Evolutionary conservation across 2,113 vertebrate species (phyloP), one percentile per base, ranked within the genome.

Genomic region (Plecotus auritus): DNA sequence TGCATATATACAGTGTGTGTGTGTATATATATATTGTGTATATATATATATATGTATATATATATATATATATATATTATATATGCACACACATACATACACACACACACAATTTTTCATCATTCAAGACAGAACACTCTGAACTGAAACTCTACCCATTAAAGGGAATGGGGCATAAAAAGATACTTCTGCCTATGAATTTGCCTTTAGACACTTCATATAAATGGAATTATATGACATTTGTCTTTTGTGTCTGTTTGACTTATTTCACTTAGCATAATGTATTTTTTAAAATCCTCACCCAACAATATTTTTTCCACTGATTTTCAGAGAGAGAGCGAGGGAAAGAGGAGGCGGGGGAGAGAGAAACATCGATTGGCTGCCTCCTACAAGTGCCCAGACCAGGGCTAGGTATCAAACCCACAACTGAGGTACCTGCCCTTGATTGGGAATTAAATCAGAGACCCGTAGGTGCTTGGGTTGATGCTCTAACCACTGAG

Each of bases 131-230:
- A 87, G 47, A 91, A 94, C n/a, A 67, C 26, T 80, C 89, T 59
- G 77, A 88, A 90, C 40, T 90, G 64, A 92, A 94, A 94, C 54
- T 91, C 61, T 92, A 47, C 9, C 59, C 4, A 10, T 85, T 22
- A 85, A 85, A 82, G 4, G 56, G 56, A 59, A 59, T 56, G 20
- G 54, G 54, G 54, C 20, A 56, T 56, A 9, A 59, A 59, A 59
- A 59, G 56, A 59, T 59, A 59, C 22, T 59, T 59, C 56, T 59
- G 56, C 56, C 35, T 64, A 49, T 76, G 42, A 89, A 90, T 87
- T 61, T 95, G 88, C 26, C 26, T 64, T 64, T 56, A 87, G 56
- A 18, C 49, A 82, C 18, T 90, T 76, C 56, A 56, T 45, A 2
- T 66, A 54, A 59, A 64, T 77, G 54, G 74, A 91, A 61, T 18